phyloP scores from a whole-genome alignment of 37 sponge, comb jelly and placozoan species.

The Chondrilla cf. caribensis region DNA sequence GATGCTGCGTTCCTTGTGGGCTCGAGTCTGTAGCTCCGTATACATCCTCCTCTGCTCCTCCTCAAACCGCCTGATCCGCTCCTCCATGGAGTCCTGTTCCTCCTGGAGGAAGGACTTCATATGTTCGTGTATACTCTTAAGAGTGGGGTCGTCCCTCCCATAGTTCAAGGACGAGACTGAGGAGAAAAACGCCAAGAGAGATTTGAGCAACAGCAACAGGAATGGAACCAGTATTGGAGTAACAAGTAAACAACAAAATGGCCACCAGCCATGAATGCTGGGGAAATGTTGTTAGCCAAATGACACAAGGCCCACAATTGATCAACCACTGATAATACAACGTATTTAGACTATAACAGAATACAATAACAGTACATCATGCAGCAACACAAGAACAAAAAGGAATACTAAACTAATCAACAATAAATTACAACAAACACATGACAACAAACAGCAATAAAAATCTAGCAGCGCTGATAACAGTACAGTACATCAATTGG shows the following conservation, averaged over 20 bases:
- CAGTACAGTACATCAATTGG: too few species aligned
- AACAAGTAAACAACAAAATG: too few species aligned
- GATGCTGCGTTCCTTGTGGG: constrained; percentile 46
- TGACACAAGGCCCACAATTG: background rate
- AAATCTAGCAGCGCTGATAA: too few species aligned
- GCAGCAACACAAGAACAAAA: too few species aligned
- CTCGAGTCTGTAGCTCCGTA: constrained; percentile 33
- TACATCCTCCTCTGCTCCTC: constrained; percentile 45
- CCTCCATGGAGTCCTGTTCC: constrained; percentile 66
- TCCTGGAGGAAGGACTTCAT: constrained; percentile 58
- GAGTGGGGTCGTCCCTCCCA: constrained; percentile 63
- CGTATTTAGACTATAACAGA: too few species aligned
- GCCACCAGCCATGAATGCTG: background rate
- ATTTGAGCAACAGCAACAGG: too few species aligned
- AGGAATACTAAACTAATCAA: too few species aligned
- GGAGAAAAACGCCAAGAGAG: background rate
- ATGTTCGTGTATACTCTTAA: constrained; percentile 45
- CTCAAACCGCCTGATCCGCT: constrained; percentile 57
- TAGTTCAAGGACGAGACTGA: constrained; percentile 70
- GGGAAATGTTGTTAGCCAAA: background rate
- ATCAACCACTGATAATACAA: too few species aligned
- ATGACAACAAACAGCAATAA: too few species aligned
- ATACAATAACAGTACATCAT: too few species aligned
- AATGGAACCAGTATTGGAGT: too few species aligned
- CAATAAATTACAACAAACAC: too few species aligned